Evolutionary conservation across 2,113 vertebrate species (phyloP).

Genomic region (Neopipo cinnamomea): DNA sequence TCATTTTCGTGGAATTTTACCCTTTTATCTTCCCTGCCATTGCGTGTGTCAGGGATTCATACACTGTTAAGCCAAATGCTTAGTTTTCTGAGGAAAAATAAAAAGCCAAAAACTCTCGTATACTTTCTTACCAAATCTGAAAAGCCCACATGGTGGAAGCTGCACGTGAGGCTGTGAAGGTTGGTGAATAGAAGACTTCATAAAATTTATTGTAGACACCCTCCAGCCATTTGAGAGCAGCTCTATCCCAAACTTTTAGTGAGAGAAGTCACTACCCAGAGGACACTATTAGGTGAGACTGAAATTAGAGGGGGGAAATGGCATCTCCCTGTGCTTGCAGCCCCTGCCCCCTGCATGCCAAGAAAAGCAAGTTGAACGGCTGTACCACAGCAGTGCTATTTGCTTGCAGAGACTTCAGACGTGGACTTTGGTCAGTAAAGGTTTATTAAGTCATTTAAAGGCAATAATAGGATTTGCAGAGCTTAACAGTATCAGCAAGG

Average conservation of each 20-base stretch:
- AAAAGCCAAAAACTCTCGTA: neutral
- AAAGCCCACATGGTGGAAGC: neutral
- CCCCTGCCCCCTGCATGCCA: rapidly evolving
- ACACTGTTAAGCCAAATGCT: neutral
- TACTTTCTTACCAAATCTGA: neutral
- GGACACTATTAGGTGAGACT: neutral
- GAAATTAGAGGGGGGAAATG: neutral
- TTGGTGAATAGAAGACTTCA: neutral
- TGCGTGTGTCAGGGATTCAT: neutral
- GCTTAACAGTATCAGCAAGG: slow-evolving; percentile 12
- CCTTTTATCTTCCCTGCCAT: neutral
- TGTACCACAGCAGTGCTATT: neutral
- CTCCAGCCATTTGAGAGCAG: neutral
- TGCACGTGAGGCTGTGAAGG: neutral
- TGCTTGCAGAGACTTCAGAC: neutral
- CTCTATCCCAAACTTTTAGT: neutral
- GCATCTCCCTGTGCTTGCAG: neutral
- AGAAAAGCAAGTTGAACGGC: neutral
- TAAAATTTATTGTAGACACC: neutral
- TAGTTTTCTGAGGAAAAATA: neutral
- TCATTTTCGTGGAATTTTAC: neutral
- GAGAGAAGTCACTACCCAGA: neutral
- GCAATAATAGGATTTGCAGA: neutral
- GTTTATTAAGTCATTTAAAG: slow-evolving; percentile 15
- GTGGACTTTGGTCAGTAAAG: slow-evolving; percentile 32